Evolutionary conservation across 35 echinoderm and acorn worm species (phyloP), one percentile per base, ranked within the genome.

Genomic region (Anneissia japonica): DNA sequence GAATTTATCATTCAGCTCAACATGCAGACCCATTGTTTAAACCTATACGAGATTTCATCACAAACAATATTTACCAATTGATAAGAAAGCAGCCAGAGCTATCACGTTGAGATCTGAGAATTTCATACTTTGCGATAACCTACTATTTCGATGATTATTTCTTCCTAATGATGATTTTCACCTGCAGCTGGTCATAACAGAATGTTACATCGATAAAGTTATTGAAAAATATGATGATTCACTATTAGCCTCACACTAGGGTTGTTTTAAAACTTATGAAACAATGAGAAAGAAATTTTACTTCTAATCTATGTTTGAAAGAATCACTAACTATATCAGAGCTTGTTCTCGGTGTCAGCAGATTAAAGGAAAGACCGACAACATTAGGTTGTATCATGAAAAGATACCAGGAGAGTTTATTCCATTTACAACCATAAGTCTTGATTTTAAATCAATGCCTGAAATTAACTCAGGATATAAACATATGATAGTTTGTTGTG

Each of bases 381-480:
- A 4, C 16, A 4, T 43, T 43, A 43, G 40, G 14, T 14, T 43
- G 40, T 43, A 43, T 14, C 4, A 43, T 43, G 40, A 43, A 14
- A 43, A 43, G 14, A 43, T 43, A 6, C 40, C 40, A 6, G 40
- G 40, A 6, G 4, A 43, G 4, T 43, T 9, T 64, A 26, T 64
- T 26, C 51, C 9, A 9, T 78, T 78, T 38, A 12, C 19, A 13
- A 78, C 36, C 4, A 14, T 38, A 32, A 78, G 76, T 38, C 7
- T 78, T 10, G 36, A 78, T 78, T 78, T 78, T 78, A 78, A 78
- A 78, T 78, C 32, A 32, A 78, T 78, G 76, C 76, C 76, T 12
- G 33, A 5, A 17, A 19, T 23, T 64, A 9, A 9, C 11, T 35
- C 76, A 31, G 76, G 76, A 3, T 78, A 78, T 32, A 78, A 78